Evolutionary conservation across 2,113 vertebrate genomes (phyloP).

Genomic region (Dicrurus megarhynchus): DNA sequence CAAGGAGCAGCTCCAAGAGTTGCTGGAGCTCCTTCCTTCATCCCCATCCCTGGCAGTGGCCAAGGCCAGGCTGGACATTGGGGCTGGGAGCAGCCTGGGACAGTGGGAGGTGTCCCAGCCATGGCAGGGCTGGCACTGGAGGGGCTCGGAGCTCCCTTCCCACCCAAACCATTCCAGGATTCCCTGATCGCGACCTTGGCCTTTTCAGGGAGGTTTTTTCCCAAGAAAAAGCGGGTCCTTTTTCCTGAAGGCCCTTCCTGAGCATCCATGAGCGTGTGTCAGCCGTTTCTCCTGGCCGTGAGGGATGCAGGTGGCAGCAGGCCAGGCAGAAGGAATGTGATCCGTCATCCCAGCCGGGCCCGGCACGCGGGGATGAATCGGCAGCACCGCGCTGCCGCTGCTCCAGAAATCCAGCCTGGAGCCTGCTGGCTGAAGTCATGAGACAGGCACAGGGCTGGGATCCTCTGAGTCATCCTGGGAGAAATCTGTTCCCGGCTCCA

Average conservation of each 20-base stretch:
- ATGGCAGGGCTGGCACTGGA: neutral
- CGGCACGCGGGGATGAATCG: neutral
- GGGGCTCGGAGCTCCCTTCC: accelerated
- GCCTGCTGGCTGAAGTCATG: neutral
- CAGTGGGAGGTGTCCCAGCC: neutral
- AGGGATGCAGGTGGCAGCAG: neutral
- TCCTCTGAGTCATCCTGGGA: neutral
- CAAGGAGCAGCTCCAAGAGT: neutral
- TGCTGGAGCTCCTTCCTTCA: neutral
- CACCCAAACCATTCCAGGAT: neutral
- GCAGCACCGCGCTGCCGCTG: neutral
- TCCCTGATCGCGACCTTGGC: neutral
- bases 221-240: accelerated
- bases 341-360: neutral
- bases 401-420: accelerated
- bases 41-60: neutral
- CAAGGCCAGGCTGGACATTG: neutral
- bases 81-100: neutral
- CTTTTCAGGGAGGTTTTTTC: neutral
- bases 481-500: neutral
- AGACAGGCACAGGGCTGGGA: neutral
- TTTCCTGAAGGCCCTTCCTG: neutral
- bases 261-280: neutral
- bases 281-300: neutral
- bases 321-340: neutral